Conservation (phyloP, 92 coral and sea anemone genomes). For the Blastomussa wellsi region DNA sequence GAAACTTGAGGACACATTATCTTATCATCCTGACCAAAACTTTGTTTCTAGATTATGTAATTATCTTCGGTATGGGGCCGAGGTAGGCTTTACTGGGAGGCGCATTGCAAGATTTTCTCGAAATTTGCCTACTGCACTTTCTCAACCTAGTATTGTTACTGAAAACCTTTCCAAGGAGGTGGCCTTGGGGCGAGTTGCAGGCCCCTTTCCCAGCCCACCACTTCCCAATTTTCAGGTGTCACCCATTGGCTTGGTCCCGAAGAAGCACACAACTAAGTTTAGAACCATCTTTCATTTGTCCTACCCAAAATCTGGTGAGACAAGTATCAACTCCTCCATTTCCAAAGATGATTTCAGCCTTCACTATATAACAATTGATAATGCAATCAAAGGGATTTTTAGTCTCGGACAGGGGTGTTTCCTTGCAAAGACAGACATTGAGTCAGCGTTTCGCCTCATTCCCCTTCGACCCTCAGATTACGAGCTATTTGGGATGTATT, state of each 20-base stretch:
- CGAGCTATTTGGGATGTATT: too few relatives aligned
- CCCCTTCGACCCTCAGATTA: conserved; percentile 45
- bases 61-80: conserved; percentile 23
- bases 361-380: conserved; percentile 60
- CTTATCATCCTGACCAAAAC: conserved; percentile 27
- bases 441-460: conserved; percentile 51
- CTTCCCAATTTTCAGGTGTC: conserved; percentile 31
- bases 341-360: conserved; percentile 65
- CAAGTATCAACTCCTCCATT: conserved; percentile 59
- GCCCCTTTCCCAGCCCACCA: conserved; percentile 46
- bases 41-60: conserved; percentile 25
- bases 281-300: conserved; percentile 47
- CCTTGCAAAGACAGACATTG: conserved; percentile 55
- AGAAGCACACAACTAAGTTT: conserved; percentile 26
- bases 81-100: conserved; percentile 28
- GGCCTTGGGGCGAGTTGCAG: conserved; percentile 47
- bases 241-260: conserved; percentile 38
- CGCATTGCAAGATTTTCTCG: conserved; percentile 27
- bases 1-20: conserved; percentile 18
- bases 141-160: conserved; percentile 24
- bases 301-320: conserved; percentile 52
- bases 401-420: conserved; percentile 39
- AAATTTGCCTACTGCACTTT: conserved; percentile 35
- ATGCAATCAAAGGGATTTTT: conserved; percentile 45
- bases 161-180: conserved; percentile 25